Percentiles rank a stretch among this genome's conserved stretches.
Evolutionary conservation across 30 jellyfish, hydroid and myxozoan species (phyloP).

Genomic region (Hydractinia symbiolongicarpus): DNA sequence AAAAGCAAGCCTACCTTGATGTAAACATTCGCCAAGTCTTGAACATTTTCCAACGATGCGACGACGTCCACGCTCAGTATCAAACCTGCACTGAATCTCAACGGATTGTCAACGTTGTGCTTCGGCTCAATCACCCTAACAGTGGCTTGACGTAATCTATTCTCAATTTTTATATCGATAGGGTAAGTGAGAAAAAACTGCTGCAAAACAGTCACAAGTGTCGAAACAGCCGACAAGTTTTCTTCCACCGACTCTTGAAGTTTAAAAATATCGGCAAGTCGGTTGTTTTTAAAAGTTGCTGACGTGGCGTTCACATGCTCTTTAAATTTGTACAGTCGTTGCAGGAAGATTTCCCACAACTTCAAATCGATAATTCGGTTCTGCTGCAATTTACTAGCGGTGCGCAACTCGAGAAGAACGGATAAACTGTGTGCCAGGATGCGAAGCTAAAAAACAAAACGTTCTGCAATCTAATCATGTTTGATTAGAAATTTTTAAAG

Average conservation of each 20-base stretch:
- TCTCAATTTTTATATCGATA: conserved; percentile 35
- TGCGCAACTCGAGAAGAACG: conserved; percentile 56
- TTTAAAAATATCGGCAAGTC: conserved; percentile 42
- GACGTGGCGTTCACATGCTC: conserved; percentile 43
- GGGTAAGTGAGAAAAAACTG: conserved; percentile 55
- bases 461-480: not conserved
- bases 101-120: conserved; percentile 55
- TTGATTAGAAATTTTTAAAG: no score
- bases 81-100: conserved; percentile 75
- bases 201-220: conserved; percentile 54
- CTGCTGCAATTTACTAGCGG: conserved; percentile 32
- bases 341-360: conserved; percentile 54
- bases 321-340: conserved; percentile 61
- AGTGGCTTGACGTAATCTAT: conserved; percentile 55
- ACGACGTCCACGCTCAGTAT: conserved; percentile 57
- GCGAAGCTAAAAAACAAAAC: conserved; percentile 48
- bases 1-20: conserved; percentile 39
- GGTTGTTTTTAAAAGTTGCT: conserved; percentile 21
- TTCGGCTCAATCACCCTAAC: conserved; percentile 61
- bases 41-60: conserved; percentile 51
- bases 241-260: conserved; percentile 74
- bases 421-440: conserved; percentile 69
- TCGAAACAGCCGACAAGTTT: conserved; percentile 57
- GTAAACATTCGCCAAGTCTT: conserved; percentile 53
- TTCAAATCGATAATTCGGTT: conserved; percentile 18